Evolutionary conservation across 2,888 invertebrate species (phyloP), one percentile per base, ranked within the genome.

Genomic region (Augochlorella aurata): DNA sequence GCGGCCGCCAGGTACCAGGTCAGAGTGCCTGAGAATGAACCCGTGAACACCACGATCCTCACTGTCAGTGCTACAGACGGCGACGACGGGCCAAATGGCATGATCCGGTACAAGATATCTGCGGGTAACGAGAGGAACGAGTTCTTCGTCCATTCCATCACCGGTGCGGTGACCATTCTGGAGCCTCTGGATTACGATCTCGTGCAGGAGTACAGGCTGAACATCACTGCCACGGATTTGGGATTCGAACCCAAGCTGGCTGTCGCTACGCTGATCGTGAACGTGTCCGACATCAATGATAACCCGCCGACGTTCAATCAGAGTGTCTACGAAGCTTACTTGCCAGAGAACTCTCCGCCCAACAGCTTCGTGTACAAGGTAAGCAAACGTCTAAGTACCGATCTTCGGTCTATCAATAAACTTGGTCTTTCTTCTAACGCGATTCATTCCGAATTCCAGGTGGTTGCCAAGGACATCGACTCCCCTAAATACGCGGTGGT

Each of bases 281-380:
- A 97, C 74, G 95, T 99, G 1, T 97, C 97, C 0, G 99, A 99
- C 92, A 97, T 98, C 54, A 99, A 98, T 91, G 98, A 99, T 91
- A 98, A 99, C 93, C 96, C 98, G 14, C 99, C 99, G 0, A 94
- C 95, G 18, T 99, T 99, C 91, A 97, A 97, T 92, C 96, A 97
- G 92, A 95, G 95, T 0, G 94, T 95, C 72, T 98, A 97, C 91
- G 95, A 97, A 88, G 97, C 97, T 0, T 97, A 95, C 91, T 94
- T 99, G 65, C 95, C 96, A 0, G 98, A 99, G 94, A 98, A 98
- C 92, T 95, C 96, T 18, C 96, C 96, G 0, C 94, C 96, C 0
- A 96, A 97, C 74, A 92, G 81, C 54, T 87, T 83, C 3, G 86
- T 87, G 8, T 87, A 83, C 10, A 81, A 87, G 79, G 86, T 86